A percentile compares a stretch with the other conserved stretches of the same genome.
These are phyloP conservation scores for Anhinga anhinga DNA, from an alignment of 2,113 vertebrate genomes.

Conservation along the genomic window DNA sequence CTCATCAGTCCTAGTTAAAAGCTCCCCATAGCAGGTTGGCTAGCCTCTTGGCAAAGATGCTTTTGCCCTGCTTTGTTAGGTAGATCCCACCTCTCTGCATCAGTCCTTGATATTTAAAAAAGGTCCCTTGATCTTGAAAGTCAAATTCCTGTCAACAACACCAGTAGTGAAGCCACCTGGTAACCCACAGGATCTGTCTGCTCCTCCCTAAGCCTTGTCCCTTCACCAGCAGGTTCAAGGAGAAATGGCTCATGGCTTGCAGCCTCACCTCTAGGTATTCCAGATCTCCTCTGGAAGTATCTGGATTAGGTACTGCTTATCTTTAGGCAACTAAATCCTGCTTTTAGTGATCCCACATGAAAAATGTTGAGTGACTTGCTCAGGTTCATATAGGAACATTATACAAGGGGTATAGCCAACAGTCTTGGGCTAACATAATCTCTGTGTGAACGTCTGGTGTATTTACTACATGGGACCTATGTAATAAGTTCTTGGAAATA, in stretches of 20 bases:
- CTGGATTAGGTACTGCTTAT: background rate
- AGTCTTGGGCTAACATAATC: accelerated
- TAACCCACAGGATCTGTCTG: background rate
- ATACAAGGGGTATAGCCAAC: background rate
- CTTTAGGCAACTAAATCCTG: background rate
- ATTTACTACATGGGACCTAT: background rate
- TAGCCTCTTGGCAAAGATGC: background rate
- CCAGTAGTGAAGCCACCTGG: background rate
- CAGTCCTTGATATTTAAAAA: background rate
- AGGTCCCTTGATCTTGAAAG: background rate
- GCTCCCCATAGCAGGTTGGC: background rate
- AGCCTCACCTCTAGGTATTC: background rate
- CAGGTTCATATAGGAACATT: background rate
- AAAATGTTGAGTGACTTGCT: background rate
- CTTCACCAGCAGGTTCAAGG: background rate
- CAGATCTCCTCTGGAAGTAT: background rate
- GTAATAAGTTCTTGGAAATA: background rate
- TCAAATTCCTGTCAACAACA: background rate
- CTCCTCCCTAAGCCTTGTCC: background rate
- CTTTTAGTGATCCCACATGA: background rate
- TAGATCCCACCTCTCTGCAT: accelerated
- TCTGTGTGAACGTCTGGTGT: background rate
- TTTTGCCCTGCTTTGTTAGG: background rate
- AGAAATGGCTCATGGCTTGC: background rate
- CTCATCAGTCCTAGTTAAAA: background rate